Evolutionary conservation across 2,888 invertebrate species (phyloP).

Genomic region (Lobophora halterata): DNA sequence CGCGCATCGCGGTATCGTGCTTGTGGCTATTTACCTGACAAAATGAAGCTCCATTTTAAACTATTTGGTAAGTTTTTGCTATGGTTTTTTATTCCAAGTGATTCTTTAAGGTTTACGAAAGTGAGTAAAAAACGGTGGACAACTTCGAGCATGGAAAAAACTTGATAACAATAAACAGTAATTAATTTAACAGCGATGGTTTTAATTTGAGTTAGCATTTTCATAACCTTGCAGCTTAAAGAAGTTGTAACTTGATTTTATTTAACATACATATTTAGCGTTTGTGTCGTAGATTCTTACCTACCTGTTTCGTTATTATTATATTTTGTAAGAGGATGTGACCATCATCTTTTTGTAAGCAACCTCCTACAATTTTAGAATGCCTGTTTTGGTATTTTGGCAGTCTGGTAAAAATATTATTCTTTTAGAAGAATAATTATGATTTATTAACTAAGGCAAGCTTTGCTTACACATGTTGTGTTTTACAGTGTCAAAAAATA

Average conservation of each 20-base stretch:
- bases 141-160: no score
- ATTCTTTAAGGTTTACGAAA: background rate
- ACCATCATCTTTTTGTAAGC: slow-evolving; percentile 3
- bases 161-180: slow-evolving; percentile 26
- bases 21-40: slow-evolving; percentile 47
- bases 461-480: no score
- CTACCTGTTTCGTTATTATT: background rate
- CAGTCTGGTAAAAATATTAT: no score
- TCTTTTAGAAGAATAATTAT: no score
- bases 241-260: background rate
- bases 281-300: no score
- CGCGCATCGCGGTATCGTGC: slow-evolving; percentile 47
- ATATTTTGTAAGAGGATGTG: slow-evolving; percentile 9
- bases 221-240: no score
- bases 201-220: slow-evolving; percentile 20
- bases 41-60: slow-evolving; percentile 68
- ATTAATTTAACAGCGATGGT: slow-evolving; percentile 22
- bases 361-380: background rate
- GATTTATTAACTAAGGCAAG: no score
- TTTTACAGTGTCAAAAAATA: no score
- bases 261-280: background rate
- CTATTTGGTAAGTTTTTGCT: slow-evolving; percentile 56
- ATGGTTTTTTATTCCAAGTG: background rate
- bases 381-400: no score
- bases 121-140: no score